Percentiles rank a stretch among this genome's conserved stretches.
Conservation (phyloP, 1,140 invertebrate genomes). For the Frieseomelitta varia region DNA sequence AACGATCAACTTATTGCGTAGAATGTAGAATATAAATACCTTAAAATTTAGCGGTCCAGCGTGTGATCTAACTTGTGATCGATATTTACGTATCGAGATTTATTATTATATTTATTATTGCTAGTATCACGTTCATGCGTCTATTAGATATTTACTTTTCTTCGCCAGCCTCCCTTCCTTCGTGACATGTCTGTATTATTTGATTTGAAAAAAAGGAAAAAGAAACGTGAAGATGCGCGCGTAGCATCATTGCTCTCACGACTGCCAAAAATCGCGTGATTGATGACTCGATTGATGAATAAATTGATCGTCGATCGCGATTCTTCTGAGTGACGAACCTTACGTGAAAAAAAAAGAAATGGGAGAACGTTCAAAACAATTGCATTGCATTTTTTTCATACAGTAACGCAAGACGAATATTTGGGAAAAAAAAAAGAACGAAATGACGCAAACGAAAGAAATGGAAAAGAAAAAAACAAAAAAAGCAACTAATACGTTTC, state of each 20-base stretch:
- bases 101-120: background rate
- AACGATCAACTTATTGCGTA: background rate
- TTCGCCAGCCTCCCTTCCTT: constrained; percentile 26
- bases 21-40: background rate
- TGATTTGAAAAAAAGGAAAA: background rate
- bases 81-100: background rate
- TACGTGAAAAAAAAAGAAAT: background rate
- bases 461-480: constrained; percentile 12
- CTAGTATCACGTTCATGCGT: background rate
- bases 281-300: background rate
- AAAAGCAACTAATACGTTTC: constrained; percentile 43
- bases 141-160: background rate
- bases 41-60: too few relatives aligned
- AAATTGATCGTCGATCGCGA: background rate
- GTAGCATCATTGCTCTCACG: constrained; percentile 27
- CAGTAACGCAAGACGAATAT: background rate
- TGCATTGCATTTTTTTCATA: constrained; percentile 39
- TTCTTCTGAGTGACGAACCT: background rate
- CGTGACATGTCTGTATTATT: background rate
- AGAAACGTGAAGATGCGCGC: constrained; percentile 5
- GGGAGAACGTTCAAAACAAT: constrained; percentile 30
- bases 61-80: too few relatives aligned
- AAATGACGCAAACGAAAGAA: background rate
- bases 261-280: constrained; percentile 40
- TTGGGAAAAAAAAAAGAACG: background rate